phyloP scores from a whole-genome alignment of 2,113 vertebrate species.

The Sphyrna mokarran region DNA sequence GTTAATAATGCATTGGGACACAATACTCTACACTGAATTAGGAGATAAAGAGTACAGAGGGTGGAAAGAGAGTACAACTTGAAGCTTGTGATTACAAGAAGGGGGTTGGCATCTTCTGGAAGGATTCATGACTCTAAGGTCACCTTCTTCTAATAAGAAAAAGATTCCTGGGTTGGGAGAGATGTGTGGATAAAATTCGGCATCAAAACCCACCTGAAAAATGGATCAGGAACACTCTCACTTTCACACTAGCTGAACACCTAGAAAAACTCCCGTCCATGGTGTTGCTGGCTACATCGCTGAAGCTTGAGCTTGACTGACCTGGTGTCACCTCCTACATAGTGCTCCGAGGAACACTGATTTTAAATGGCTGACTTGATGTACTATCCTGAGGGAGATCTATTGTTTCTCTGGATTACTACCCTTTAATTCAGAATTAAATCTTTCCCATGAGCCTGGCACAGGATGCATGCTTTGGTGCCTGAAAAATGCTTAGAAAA shows the following conservation, averaged over 20 bases:
- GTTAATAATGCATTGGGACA: no score
- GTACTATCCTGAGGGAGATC: not conserved
- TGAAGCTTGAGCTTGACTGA: not conserved
- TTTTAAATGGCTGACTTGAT: not conserved
- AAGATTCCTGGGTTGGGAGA: not conserved
- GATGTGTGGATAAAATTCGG: no score
- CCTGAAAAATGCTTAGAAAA: not conserved
- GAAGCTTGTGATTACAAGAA: not conserved
- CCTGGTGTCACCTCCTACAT: not conserved
- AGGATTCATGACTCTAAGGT: not conserved
- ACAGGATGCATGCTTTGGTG: not conserved
- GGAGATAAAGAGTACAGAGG: no score
- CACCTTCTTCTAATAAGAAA: not conserved
- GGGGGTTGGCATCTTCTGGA: not conserved
- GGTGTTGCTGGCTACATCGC: not conserved
- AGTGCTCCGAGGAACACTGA: not conserved
- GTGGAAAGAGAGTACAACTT: not conserved
- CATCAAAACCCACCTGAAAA: no score
- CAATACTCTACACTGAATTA: no score
- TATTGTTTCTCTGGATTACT: not conserved
- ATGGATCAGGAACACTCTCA: no score
- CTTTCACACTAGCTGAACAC: no score
- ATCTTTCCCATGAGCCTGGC: not conserved
- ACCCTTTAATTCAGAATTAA: not conserved
- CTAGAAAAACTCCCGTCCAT: no score